phyloP scores from a whole-genome alignment of 2,113 vertebrate species.

The Protobothrops flavoviridis region DNA sequence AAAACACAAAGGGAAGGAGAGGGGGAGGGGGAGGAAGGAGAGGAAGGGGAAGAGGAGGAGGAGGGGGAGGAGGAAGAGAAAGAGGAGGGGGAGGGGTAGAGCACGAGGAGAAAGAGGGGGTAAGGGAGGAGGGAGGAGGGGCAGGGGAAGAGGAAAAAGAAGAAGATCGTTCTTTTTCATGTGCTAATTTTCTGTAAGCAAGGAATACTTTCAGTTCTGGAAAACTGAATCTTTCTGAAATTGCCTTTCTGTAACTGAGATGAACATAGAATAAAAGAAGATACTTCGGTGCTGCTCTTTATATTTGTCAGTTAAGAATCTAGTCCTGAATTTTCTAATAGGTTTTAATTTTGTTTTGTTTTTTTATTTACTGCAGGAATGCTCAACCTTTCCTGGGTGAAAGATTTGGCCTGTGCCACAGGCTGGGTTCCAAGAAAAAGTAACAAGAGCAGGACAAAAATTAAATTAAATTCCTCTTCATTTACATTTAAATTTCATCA shows the following conservation, averaged over 20 bases:
- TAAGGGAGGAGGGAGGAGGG: too few relatives aligned
- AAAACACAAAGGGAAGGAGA: too few relatives aligned
- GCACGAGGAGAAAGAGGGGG: neutral
- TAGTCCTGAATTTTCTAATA: neutral
- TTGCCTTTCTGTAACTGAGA: neutral
- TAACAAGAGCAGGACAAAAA: neutral
- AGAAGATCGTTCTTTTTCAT: neutral
- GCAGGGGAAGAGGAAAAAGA: neutral
- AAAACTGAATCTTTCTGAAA: neutral
- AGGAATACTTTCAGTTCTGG: neutral
- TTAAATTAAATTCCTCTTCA: neutral
- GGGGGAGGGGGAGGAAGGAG: too few relatives aligned
- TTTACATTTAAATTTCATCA: neutral
- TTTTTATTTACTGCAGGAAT: neutral
- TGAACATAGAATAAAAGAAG: neutral
- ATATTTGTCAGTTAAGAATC: neutral
- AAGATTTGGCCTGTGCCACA: neutral
- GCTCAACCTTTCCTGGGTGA: neutral
- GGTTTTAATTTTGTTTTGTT: neutral
- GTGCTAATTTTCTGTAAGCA: neutral
- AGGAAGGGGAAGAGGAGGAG: too few relatives aligned
- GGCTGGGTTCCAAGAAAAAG: neutral
- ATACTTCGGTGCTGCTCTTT: neutral
- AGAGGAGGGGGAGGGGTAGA: neutral
- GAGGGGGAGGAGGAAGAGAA: too few relatives aligned